Percentiles rank a stretch among this genome's conserved stretches.
Conservation (phyloP, 2,797 vertebrate genomes). For the Gambelia wislizenii region DNA sequence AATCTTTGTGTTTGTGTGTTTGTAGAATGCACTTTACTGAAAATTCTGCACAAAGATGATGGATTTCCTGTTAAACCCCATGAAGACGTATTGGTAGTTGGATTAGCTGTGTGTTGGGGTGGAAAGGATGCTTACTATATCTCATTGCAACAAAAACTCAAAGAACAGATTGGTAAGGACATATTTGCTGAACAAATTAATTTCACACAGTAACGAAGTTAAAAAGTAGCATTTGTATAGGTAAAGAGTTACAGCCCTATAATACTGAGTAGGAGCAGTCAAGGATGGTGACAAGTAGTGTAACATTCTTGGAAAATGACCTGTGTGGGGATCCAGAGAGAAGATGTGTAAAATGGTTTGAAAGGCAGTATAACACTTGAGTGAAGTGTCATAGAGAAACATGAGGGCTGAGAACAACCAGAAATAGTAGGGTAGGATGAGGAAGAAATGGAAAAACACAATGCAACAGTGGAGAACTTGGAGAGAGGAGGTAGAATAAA, state of each 20-base stretch:
- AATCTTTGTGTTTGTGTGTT: slow-evolving; percentile 20
- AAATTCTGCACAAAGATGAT: slow-evolving; percentile 65
- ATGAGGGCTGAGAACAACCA: background rate
- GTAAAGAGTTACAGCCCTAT: background rate
- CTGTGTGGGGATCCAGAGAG: background rate
- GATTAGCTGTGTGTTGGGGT: slow-evolving; percentile 94
- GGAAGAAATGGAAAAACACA: background rate
- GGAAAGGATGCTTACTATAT: slow-evolving; percentile 94
- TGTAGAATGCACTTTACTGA: slow-evolving; percentile 67
- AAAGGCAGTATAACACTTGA: background rate
- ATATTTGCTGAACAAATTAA: background rate
- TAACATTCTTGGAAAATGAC: background rate
- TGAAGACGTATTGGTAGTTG: slow-evolving; percentile 84
- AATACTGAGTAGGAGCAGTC: background rate
- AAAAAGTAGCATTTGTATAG: background rate
- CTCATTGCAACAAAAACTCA: slow-evolving; percentile 88
- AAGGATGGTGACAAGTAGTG: too few species aligned
- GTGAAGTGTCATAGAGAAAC: background rate
- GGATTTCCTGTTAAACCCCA: slow-evolving; percentile 86
- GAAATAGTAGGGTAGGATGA: background rate
- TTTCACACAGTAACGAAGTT: background rate
- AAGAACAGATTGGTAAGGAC: slow-evolving; percentile 82
- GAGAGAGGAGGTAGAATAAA: background rate
- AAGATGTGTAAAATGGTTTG: background rate
- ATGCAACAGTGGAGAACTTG: background rate